These are phyloP conservation scores for Halichondria panicea DNA, from an alignment of 37 sponge, comb jelly and placozoan species.

Conservation along the genomic window DNA sequence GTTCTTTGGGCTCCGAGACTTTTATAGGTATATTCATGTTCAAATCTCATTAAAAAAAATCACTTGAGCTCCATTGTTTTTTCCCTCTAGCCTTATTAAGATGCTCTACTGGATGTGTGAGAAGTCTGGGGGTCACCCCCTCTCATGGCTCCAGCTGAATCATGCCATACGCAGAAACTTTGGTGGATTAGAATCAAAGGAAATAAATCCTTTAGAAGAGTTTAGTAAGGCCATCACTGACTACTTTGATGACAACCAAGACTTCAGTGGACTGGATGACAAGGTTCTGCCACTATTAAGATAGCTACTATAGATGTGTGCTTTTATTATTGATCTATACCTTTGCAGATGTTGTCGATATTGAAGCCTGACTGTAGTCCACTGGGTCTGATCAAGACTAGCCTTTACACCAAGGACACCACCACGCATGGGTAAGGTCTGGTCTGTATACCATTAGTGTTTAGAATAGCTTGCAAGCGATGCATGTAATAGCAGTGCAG, in stretches of 20 bases:
- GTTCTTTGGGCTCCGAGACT: constrained; percentile 93
- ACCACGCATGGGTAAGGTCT: constrained; percentile 70
- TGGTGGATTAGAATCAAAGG: constrained; percentile 66
- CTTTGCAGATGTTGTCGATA: constrained; percentile 32
- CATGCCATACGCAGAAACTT: constrained; percentile 89
- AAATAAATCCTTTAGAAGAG: constrained; percentile 41
- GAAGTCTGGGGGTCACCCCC: constrained; percentile 26
- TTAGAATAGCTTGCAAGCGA: background rate
- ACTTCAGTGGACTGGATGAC: constrained; percentile 4
- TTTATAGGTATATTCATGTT: constrained; percentile 72
- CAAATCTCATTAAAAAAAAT: background rate
- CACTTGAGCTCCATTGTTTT: background rate
- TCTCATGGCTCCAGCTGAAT: constrained; percentile 54
- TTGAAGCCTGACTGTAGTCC: constrained; percentile 68
- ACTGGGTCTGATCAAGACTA: constrained; percentile 74
- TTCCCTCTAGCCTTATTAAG: constrained; percentile 71
- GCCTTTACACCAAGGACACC: constrained; percentile 58
- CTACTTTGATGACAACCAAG: no score
- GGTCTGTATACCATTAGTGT: no score
- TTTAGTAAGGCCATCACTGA: constrained; percentile 22
- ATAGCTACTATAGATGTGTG: background rate
- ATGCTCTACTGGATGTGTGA: constrained; percentile 85
- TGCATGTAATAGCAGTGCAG: background rate
- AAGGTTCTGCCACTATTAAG: constrained; percentile 1
- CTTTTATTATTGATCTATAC: background rate